Evolutionary conservation across 2,113 vertebrate species (phyloP).

Genomic region (Oncorhynchus keta): DNA sequence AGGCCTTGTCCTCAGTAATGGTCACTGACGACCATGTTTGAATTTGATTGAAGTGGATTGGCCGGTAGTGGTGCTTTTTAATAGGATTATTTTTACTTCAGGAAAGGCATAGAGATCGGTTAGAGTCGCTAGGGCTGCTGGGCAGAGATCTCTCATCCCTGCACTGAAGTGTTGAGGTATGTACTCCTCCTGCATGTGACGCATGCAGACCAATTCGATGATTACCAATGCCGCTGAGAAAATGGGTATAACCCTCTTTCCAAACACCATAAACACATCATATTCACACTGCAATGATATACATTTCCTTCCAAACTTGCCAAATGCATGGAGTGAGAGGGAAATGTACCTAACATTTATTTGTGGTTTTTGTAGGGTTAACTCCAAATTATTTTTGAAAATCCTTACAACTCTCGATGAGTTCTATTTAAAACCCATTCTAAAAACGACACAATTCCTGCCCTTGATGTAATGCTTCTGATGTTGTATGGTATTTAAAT

Average conservation of each 20-base stretch:
- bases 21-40: too few relatives aligned
- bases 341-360: conserved; percentile 4
- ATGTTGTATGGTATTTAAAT: conserved; percentile 74
- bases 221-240: conserved; percentile 44
- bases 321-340: conserved; percentile 59
- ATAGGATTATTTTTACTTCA: conserved; percentile 26
- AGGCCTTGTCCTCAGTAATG: too few relatives aligned
- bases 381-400: not conserved
- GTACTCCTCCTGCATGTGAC: conserved; percentile 45
- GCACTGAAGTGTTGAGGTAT: conserved; percentile 35
- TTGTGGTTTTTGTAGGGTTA: conserved; percentile 21
- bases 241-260: conserved; percentile 41
- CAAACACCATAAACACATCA: conserved; percentile 46
- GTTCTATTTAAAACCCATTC: too few relatives aligned
- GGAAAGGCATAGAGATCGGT: conserved; percentile 47
- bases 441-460: conserved; percentile 19
- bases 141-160: conserved; percentile 65
- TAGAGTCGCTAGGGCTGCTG: conserved; percentile 66
- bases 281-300: conserved; percentile 68
- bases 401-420: too few relatives aligned
- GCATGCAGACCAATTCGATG: conserved; percentile 56
- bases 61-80: conserved; percentile 7
- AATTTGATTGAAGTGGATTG: too few relatives aligned
- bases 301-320: conserved; percentile 74
- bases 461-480: conserved; percentile 58